A percentile compares a stretch with the other conserved stretches of the same genome.
Conservation (phyloP, 53 echinoderm and acorn worm genomes). For the Paracentrotus lividus region DNA sequence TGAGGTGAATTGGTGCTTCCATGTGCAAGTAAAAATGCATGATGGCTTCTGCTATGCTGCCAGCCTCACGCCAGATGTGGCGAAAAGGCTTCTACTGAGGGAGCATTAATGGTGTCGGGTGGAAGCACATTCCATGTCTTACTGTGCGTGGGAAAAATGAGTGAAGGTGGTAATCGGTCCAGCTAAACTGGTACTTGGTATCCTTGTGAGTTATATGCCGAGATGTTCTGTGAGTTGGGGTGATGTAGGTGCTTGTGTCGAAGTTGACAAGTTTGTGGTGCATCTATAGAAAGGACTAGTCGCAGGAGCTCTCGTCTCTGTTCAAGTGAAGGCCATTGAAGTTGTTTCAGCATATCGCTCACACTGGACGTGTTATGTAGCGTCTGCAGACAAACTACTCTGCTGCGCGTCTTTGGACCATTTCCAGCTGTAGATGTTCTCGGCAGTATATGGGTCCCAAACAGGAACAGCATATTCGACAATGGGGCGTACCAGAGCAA, state of each 20-base stretch:
- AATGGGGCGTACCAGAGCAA: slow-evolving; percentile 42
- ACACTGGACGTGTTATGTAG: slow-evolving; percentile 53
- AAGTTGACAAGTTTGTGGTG: slow-evolving; percentile 43
- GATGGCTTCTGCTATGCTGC: too few species aligned
- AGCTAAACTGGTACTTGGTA: slow-evolving; percentile 32
- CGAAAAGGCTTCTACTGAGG: too few species aligned
- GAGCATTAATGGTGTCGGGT: background rate
- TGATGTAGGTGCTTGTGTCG: slow-evolving; percentile 22
- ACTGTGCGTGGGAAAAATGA: slow-evolving; percentile 52
- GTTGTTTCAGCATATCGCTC: background rate
- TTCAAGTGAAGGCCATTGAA: slow-evolving; percentile 55
- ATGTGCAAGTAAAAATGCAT: too few species aligned
- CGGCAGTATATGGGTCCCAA: slow-evolving; percentile 60
- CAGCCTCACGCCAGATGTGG: too few species aligned
- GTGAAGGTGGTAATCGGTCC: slow-evolving; percentile 55
- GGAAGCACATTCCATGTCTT: slow-evolving; percentile 18
- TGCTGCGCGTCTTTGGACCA: slow-evolving; percentile 63
- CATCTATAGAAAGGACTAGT: slow-evolving; percentile 42
- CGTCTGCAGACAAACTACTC: slow-evolving; percentile 42
- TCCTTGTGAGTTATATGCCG: background rate
- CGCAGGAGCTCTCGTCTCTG: slow-evolving; percentile 39
- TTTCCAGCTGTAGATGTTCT: slow-evolving; percentile 53
- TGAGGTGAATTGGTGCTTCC: too few species aligned
- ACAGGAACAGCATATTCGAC: slow-evolving; percentile 40
- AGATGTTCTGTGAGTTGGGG: background rate